These are phyloP conservation scores for Bombylius discolor DNA, from an alignment of 2,888 invertebrate genomes.

Conservation along the genomic window DNA sequence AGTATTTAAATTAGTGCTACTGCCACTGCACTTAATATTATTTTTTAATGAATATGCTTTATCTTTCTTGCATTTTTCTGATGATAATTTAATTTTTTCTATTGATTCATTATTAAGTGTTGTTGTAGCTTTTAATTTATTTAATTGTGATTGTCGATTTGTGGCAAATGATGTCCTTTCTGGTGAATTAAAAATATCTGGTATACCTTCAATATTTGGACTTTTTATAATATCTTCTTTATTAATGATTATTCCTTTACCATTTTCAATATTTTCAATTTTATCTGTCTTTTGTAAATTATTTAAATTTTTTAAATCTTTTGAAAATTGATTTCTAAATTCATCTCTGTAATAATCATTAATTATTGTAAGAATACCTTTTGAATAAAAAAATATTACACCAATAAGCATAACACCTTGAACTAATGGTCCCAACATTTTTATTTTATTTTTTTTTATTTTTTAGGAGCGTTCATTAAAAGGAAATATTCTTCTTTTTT, in stretches of 20 bases:
- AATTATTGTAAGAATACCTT: conserved; percentile 56
- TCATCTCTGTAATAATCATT: conserved; percentile 60
- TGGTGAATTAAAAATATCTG: not conserved
- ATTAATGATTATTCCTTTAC: not conserved
- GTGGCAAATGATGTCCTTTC: not conserved
- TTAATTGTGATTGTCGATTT: no score
- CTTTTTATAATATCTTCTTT: not conserved
- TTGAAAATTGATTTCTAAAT: conserved; percentile 39
- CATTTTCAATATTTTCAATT: not conserved
- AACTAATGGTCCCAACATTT: conserved; percentile 50
- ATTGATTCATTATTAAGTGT: no score
- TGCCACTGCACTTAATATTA: no score
- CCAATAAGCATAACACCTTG: conserved; percentile 51
- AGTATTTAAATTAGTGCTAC: no score
- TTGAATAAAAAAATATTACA: conserved; percentile 59
- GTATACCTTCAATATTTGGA: conserved; percentile 2
- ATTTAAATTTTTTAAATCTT: not conserved
- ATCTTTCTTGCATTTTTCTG: no score
- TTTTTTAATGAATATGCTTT: no score
- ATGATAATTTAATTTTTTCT: no score
- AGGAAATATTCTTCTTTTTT: not conserved
- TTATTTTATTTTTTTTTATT: not conserved
- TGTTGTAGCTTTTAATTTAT: no score
- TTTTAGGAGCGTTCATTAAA: no score
- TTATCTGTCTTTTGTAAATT: not conserved